A percentile compares a stretch with the other conserved stretches of the same genome.
These are phyloP conservation scores for Ciconia maguari DNA, from an alignment of 2,113 vertebrate genomes.

Conservation along the genomic window DNA sequence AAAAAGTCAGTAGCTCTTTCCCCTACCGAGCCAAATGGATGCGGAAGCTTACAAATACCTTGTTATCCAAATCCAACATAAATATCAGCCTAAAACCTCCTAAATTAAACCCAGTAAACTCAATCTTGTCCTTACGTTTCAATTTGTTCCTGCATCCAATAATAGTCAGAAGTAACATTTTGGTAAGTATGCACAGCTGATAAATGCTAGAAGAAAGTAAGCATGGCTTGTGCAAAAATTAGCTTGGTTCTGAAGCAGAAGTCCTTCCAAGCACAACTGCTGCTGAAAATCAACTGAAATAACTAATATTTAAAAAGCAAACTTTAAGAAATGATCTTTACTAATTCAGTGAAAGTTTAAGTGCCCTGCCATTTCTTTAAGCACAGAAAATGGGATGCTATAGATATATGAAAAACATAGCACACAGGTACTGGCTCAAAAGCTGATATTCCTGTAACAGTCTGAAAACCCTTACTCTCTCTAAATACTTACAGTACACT, in stretches of 20 bases:
- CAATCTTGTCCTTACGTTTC: background rate
- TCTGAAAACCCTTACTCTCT: background rate
- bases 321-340: background rate
- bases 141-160: background rate
- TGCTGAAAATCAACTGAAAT: background rate
- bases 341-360: background rate
- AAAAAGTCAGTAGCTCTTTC: background rate
- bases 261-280: background rate
- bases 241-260: background rate
- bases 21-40: background rate
- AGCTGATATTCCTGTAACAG: background rate
- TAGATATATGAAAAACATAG: accelerated
- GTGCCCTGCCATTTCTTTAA: background rate
- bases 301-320: background rate
- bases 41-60: background rate
- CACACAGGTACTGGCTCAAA: background rate
- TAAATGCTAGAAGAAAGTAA: background rate
- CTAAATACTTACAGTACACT: constrained; percentile 93
- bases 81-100: background rate
- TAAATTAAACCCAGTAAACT: background rate
- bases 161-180: background rate
- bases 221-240: background rate
- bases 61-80: background rate
- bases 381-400: background rate
- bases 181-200: background rate